Evolutionary conservation across 2,888 invertebrate genomes (phyloP), one percentile per base, ranked within the genome.

Genomic region (Lycocerus yunnanus): DNA sequence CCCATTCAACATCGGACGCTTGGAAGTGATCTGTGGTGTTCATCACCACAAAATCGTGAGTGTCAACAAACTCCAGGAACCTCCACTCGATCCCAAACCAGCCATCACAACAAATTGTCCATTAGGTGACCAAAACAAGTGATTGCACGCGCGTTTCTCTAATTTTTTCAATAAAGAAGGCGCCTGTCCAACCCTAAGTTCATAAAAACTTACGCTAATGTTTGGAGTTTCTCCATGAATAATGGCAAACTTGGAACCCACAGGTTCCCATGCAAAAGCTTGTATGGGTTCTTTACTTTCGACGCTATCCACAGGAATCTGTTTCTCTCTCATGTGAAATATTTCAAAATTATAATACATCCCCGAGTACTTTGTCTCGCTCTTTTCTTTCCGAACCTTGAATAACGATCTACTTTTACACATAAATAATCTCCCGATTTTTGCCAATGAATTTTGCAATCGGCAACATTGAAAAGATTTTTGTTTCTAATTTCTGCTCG

Each of bases 401-500:
- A 78, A 74, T 81, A 82, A 9, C 81, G 72, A 69, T 77, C 76
- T n/a, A 76, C 76, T 89, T 99, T 98, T 0, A 99, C 98, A 83
- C 99, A 98, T 20, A 99, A 90, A 86, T 97, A 98, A 86, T 99
- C 98, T 0, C 99, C 99, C 18, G 94, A 95, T 87, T 97, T 97
- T 87, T 99, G 99, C 99, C 99, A 99, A 86, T 97, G 97, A 86
- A 99, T 96, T 83, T 97, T 97, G 86, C 98, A 98, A 85, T 98
- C 98, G 0, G 98, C 98, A 0, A 99, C 99, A 78, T 96, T 98
- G 90, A 99, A 99, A 73, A 99, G 89, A 87, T 98, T 99, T 87
- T 98, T 98, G 78, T 96, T 95, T 80, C 98, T 92, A 60, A 93
- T 92, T 88, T 97, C 97, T 68, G 92, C 93, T 74, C 96, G 93